Percentiles rank a stretch among this genome's conserved stretches.
Conservation (phyloP, 23 tunicate genomes). For the Ascidia mentula region DNA sequence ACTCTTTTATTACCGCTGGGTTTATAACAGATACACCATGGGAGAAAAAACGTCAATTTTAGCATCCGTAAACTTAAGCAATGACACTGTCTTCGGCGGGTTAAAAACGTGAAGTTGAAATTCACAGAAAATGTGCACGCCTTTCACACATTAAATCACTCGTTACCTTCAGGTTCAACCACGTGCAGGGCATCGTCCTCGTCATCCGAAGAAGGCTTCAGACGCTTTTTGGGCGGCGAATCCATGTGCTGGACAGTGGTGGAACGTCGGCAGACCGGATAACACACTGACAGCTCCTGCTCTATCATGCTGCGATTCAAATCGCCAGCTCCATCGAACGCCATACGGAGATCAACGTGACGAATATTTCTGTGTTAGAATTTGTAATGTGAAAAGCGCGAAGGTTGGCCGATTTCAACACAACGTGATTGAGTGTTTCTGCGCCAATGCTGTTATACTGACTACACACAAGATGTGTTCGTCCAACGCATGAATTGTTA, state of each 20-base stretch:
- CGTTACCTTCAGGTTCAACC: conserved; percentile 26
- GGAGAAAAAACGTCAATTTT: not conserved
- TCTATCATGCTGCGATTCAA: conserved; percentile 37
- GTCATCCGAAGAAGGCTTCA: conserved; percentile 12
- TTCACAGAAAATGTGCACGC: not conserved
- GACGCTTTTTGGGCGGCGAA: conserved; percentile 5
- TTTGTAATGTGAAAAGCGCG: not conserved
- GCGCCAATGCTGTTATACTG: too few relatives aligned
- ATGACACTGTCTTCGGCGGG: not conserved
- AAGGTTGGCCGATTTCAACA: too few relatives aligned
- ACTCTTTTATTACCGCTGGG: not conserved
- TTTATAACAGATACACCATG: not conserved
- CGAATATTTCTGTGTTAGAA: conserved; percentile 36
- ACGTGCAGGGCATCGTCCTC: conserved; percentile 18
- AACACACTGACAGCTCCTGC: conserved; percentile 61
- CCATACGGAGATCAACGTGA: conserved; percentile 76
- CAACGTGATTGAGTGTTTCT: too few relatives aligned
- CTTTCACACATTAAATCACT: not conserved
- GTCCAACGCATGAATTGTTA: too few relatives aligned
- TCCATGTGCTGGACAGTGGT: not conserved
- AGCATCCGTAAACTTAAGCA: too few relatives aligned
- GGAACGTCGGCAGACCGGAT: conserved; percentile 18
- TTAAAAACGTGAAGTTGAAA: not conserved
- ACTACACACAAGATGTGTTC: too few relatives aligned
- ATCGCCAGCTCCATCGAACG: conserved; percentile 17